A percentile compares a stretch with the other conserved stretches of the same genome.
phyloP scores from a whole-genome alignment of 2,888 invertebrate species.

The Sphaerophoria rueppellii region DNA sequence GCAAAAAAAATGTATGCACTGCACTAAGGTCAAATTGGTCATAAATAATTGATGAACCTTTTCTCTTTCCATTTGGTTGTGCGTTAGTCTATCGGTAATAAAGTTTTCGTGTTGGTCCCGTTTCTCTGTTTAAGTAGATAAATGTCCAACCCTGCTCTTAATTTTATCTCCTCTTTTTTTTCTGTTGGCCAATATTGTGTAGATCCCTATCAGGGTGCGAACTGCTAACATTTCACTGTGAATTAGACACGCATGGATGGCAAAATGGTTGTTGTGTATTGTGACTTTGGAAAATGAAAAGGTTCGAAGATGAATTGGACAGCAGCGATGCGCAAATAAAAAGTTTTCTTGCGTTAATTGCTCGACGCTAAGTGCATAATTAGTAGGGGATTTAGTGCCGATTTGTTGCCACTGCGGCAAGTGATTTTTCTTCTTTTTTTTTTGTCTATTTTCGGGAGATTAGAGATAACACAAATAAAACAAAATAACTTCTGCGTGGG shows the following conservation, averaged over 20 bases:
- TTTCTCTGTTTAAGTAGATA: slow-evolving; percentile 28
- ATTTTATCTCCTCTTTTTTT: slow-evolving; percentile 38
- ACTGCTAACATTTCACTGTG: slow-evolving; percentile 40
- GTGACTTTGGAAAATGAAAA: neutral
- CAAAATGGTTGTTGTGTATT: slow-evolving; percentile 3
- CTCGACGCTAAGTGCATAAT: slow-evolving; percentile 64
- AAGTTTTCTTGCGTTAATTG: slow-evolving; percentile 62
- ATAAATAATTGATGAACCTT: slow-evolving; percentile 67
- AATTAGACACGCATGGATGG: slow-evolving; percentile 54
- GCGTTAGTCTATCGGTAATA: slow-evolving; percentile 17
- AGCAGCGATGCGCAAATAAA: slow-evolving; percentile 53
- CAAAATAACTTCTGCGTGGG: neutral
- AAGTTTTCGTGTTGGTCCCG: slow-evolving; percentile 25
- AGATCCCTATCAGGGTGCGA: slow-evolving; percentile 61
- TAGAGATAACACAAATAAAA: slow-evolving; percentile 7
- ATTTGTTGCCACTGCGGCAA: slow-evolving; percentile 44
- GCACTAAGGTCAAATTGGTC: slow-evolving; percentile 60
- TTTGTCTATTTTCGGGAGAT: slow-evolving; percentile 23
- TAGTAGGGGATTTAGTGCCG: slow-evolving; percentile 58
- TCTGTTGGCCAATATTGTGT: slow-evolving; percentile 19
- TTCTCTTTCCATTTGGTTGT: slow-evolving; percentile 21
- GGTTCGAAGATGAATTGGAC: slow-evolving; percentile 34
- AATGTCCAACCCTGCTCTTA: slow-evolving; percentile 13
- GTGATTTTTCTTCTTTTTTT: slow-evolving; percentile 30
- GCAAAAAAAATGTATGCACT: neutral